Conservation (phyloP, 1,140 invertebrate genomes). For the Diabrotica undecimpunctata region DNA sequence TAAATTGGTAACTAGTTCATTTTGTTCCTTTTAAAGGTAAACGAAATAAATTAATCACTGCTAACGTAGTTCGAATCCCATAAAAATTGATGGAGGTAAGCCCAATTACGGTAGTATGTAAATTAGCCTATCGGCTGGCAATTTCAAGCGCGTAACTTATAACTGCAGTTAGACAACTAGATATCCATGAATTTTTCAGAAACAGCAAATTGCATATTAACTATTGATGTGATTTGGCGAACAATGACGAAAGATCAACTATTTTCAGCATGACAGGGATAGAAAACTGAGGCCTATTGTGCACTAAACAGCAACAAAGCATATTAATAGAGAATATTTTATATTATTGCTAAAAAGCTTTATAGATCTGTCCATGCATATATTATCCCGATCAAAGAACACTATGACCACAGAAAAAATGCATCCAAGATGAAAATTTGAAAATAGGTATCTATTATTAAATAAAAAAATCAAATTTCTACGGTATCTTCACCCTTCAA, state of each 20-base stretch:
- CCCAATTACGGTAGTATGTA: not conserved
- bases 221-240: slow-evolving; percentile 3
- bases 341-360: too few relatives aligned
- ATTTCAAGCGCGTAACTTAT: slow-evolving; percentile 2
- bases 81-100: not conserved
- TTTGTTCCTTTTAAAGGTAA: not conserved
- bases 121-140: not conserved
- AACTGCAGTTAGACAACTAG: slow-evolving; percentile 6
- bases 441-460: too few relatives aligned
- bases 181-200: slow-evolving; percentile 8
- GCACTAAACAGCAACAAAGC: too few relatives aligned
- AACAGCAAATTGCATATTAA: slow-evolving; percentile 10
- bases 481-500: too few relatives aligned
- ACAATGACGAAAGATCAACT: not conserved
- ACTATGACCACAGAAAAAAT: too few relatives aligned
- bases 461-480: too few relatives aligned
- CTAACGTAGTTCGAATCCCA: not conserved
- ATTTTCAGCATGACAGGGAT: too few relatives aligned
- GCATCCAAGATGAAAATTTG: too few relatives aligned
- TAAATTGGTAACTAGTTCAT: not conserved
- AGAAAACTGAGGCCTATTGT: too few relatives aligned
- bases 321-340: too few relatives aligned
- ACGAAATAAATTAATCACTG: not conserved
- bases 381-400: too few relatives aligned
- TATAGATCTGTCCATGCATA: too few relatives aligned